Evolutionary conservation across 2,113 vertebrate genomes (phyloP), one percentile per base, ranked within the genome.

Genomic region (Steatornis caripensis): DNA sequence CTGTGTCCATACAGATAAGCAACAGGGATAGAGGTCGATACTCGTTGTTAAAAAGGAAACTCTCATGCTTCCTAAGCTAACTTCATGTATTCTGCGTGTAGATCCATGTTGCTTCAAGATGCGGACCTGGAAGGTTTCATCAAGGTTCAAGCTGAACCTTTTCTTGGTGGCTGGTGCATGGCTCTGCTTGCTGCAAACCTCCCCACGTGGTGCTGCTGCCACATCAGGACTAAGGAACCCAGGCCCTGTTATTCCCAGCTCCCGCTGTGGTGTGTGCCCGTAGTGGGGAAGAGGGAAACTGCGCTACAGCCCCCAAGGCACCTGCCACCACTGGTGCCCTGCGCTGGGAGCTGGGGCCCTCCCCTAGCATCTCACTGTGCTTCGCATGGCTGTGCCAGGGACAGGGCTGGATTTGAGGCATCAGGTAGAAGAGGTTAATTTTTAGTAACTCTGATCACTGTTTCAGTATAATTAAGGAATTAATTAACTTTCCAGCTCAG

Each of bases 271-370:
- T 54, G 17, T 65, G 39, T 46, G n/a, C 46, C 30, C 0, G 0
- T 5, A 27, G 14, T 9, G 29, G 48, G 51, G 48, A 51, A 29
- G 16, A 22, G 22, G n/a, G 14, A 27, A 29, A 30, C 34, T 48
- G 57, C 10, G 32, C 41, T 55, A 29, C n/a, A 60, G 65, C 26
- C 36, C 46, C 22, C 21, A 39, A 29, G 36, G 36, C 37, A 30
- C 10, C 11, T 0, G 0, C 9, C 53, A 19, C 34, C 34, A 36
- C 60, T 3, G 0, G 2, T 13, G 20, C 29, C 82, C 54, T 69
- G 39, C 39, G 18, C 34, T 27, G 26, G 5, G 22, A 88, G 41
- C 64, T 57, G 1, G 2, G 27, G 20, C 62, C 58, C 41, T 68
- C 34, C 23, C 14, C 20, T 6, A 17, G 37, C 65, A 72, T 43